phyloP scores from a whole-genome alignment of 2,888 invertebrate genomes.

The Corythucha ciliata region DNA sequence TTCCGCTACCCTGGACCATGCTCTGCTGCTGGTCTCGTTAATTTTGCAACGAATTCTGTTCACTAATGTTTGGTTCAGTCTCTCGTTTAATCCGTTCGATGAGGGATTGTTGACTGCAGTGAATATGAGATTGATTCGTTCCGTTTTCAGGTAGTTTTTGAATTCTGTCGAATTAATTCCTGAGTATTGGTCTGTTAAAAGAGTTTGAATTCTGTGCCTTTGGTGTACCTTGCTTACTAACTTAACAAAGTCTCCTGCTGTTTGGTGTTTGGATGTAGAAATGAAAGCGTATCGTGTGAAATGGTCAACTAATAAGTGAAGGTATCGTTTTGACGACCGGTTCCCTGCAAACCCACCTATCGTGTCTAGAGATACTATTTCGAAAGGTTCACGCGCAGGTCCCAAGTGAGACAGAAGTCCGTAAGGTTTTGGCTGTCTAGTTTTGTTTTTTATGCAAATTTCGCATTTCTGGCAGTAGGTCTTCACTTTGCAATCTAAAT shows the following conservation, averaged over 20 bases:
- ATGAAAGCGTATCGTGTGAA: conserved; percentile 33
- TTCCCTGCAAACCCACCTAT: conserved; percentile 37
- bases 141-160: conserved; percentile 31
- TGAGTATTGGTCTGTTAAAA: conserved; percentile 35
- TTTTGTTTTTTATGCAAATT: conserved; percentile 20
- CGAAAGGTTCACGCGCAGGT: conserved; percentile 35
- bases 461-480: conserved; percentile 17
- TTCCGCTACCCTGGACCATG: conserved; percentile 31
- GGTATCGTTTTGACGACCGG: conserved; percentile 35
- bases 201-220: conserved; percentile 26
- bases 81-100: conserved; percentile 33
- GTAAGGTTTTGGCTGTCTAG: background rate
- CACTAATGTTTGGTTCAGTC: conserved; percentile 32
- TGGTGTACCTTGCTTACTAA: conserved; percentile 7
- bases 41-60: conserved; percentile 32
- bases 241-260: conserved; percentile 35
- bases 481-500: conserved; percentile 7
- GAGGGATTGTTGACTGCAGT: conserved; percentile 32
- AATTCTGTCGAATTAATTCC: conserved; percentile 36
- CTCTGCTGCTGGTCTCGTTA: conserved; percentile 28
- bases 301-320: conserved; percentile 34
- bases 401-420: conserved; percentile 30
- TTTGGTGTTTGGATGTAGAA: conserved; percentile 35
- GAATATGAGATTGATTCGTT: conserved; percentile 30
- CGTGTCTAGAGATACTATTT: conserved; percentile 38